These are phyloP conservation scores for Irena cyanogastra DNA, from an alignment of 2,113 vertebrate species.

Conservation along the genomic window DNA sequence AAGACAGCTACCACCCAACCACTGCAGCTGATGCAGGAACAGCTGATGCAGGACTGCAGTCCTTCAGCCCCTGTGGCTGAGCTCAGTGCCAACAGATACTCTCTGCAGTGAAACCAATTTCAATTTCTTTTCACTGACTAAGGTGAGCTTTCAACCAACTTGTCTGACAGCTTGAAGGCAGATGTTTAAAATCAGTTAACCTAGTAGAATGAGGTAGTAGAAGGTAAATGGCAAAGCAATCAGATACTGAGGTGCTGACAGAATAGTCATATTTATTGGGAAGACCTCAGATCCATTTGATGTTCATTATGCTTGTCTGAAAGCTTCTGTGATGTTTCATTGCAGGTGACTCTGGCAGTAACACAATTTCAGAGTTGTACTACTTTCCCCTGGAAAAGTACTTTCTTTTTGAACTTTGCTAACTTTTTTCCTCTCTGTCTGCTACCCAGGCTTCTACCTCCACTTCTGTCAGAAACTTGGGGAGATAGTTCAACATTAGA, in stretches of 20 bases:
- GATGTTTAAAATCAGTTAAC: neutral
- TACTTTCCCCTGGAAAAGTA: neutral
- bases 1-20: neutral
- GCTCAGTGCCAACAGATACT: neutral
- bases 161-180: neutral
- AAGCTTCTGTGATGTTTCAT: neutral
- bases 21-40: neutral
- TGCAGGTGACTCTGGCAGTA: neutral
- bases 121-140: neutral
- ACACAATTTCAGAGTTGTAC: neutral
- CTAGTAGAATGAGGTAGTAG: neutral
- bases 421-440: neutral
- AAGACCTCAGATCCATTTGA: neutral
- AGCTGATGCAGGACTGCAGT: neutral
- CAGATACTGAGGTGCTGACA: neutral
- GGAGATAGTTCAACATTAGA: neutral
- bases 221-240: neutral
- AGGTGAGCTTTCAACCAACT: neutral
- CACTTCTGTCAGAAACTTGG: neutral
- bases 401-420: neutral
- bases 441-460: neutral
- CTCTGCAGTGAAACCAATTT: neutral
- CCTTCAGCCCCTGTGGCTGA: neutral
- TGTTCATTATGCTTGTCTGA: neutral
- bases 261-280: neutral